A percentile compares a stretch with the other conserved stretches of the same genome.
Evolutionary conservation across 2,888 invertebrate species (phyloP).

Genomic region (Limenitis camilla): DNA sequence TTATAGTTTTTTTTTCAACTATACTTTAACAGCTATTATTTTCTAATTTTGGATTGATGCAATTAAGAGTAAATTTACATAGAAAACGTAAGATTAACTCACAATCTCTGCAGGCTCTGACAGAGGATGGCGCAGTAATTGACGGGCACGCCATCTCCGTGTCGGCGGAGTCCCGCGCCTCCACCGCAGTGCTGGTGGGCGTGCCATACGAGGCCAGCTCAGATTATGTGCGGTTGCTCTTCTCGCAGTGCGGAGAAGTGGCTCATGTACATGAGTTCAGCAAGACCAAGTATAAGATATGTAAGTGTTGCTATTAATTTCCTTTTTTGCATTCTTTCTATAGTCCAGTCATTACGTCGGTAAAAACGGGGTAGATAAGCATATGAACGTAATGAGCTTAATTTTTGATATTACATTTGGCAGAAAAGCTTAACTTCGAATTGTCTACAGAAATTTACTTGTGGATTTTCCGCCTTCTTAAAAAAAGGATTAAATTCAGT

Average conservation of each 20-base stretch:
- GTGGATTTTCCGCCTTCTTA: too few species aligned
- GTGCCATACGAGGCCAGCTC: conserved; percentile 67
- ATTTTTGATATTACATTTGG: too few species aligned
- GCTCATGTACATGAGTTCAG: conserved; percentile 71
- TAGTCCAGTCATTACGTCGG: too few species aligned
- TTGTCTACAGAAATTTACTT: too few species aligned
- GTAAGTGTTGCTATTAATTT: conserved; percentile 39
- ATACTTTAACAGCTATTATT: too few species aligned
- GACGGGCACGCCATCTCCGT: conserved; percentile 55
- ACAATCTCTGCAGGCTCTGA: conserved; percentile 47
- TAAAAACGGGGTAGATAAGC: too few species aligned
- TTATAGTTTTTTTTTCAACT: too few species aligned
- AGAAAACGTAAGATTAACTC: neutral
- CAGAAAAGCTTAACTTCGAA: too few species aligned
- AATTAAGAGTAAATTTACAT: neutral
- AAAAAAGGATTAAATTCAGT: too few species aligned
- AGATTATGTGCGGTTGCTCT: conserved; percentile 61
- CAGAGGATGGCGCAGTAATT: conserved; percentile 52
- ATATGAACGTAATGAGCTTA: too few species aligned
- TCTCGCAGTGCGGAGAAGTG: conserved; percentile 63
- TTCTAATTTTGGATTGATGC: neutral
- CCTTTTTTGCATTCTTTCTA: too few species aligned
- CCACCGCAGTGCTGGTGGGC: conserved; percentile 67
- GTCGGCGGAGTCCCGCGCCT: conserved; percentile 62
- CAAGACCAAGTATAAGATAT: conserved; percentile 71